Evolutionary conservation across 2,888 invertebrate species (phyloP), one percentile per base, ranked within the genome.

Genomic region (Hyppa rectilinea): DNA sequence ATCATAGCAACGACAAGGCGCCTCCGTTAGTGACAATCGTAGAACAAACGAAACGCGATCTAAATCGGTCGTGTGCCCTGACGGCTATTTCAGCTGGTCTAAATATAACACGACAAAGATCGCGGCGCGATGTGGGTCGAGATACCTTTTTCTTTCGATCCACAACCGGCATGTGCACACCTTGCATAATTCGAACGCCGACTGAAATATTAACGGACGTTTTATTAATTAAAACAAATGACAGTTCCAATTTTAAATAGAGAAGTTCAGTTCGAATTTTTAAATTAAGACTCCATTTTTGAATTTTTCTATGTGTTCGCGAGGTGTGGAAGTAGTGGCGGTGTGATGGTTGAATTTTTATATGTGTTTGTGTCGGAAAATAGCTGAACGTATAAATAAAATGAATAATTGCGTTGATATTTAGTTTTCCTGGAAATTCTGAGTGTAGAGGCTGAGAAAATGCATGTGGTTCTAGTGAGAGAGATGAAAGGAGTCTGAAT

Each of bases 81-180:
- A 90, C 90, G 91, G 90, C 90, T 93, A 94, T 94, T 94, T 94
- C 92, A 92, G 93, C 93, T 90, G 80, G 6, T 64, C 92, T 94
- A 94, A 88, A 85, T 86, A 89, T 93, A 93, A 53, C 64, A 59
- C 75, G 85, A 87, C 89, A 92, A 92, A 91, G 90, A 91, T 88
- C 89, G 88, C 87, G 80, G 86, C 82, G 81, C 88, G 85, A 93
- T 93, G 92, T 93, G 93, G 94, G 93, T 94, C 93, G 93, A 85
- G 87, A 92, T 91, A 90, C 92, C 89, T 89, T 89, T 87, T 88
- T 86, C 87, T 89, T 59, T 87, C 80, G 69, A 71, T 78, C 55
- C 56, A 73, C 87, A 80, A 78, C 83, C 79, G 66, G 82, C 81
- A 84, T 80, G 85, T 81, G 83, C 80, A 69, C 84, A 77, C 84